Evolutionary conservation across 2,888 invertebrate genomes (phyloP), one percentile per base, ranked within the genome.

Genomic region (Noctua janthe): DNA sequence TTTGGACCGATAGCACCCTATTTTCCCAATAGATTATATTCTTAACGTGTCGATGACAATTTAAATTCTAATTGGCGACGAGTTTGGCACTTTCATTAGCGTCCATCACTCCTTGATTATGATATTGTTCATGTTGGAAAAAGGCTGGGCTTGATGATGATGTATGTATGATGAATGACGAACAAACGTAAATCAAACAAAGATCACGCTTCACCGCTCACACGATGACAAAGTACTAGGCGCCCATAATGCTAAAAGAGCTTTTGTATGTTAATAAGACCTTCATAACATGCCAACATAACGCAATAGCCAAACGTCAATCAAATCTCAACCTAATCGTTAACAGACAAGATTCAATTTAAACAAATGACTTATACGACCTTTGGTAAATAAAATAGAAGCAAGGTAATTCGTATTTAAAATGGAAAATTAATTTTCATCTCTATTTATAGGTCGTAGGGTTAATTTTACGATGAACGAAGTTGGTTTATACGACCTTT

Each of bases 201-300:
- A 88, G 73, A 81, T 82, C 80, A 77, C 87, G 85, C 80, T 83
- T 85, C 75, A 74, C 85, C 66, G 80, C 67, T 77, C 70, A 67
- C 80, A 80, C 82, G 39, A 69, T 80, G 83, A 81, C 84, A 81
- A 83, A 82, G 84, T 91, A 91, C 91, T 64, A 90, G 88, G 91
- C 78, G 76, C 43, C 67, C 81, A 91, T 90, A 90, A 86, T 77
- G 74, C 76, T 84, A 83, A 82, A 90, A 86, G 87, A 89, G 87
- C 84, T 89, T 87, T 89, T 90, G 87, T 89, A 88, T 89, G 89
- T 80, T 89, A 90, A 90, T 88, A 88, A 87, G 87, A 91, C 91
- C 90, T 91, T 90, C 91, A 87, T 76, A 85, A 79, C 80, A 89
- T 87, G 90, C 91, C 90, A 91, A 90, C 85, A 86, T 89, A 89